Evolutionary conservation across 2,113 vertebrate genomes (phyloP), one percentile per base, ranked within the genome.

Genomic region (Osmerus mordax): DNA sequence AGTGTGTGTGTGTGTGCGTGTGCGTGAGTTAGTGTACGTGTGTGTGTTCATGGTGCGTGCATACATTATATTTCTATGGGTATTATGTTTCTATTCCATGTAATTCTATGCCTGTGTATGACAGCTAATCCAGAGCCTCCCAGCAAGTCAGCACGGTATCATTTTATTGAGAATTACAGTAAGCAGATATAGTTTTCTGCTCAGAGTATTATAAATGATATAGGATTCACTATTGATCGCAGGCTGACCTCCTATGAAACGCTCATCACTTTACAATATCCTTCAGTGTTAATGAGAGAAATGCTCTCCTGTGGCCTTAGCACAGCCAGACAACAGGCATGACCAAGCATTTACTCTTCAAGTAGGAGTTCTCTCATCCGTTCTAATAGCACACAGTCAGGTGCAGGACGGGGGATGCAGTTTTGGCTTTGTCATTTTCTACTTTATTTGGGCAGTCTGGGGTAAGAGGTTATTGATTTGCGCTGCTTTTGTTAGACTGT

Each of bases 171-270:
- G 36, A 41, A 41, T 41, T 41, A 41, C 36, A 41, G 5, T 41
- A 41, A 41, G 36, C 36, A 9, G 36, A 41, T 41, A 9, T 41
- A 1, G 56, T 13, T 60, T 51, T 47, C 41, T 73, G 79, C 82
- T 84, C 90, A 80, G 88, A 83, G 85, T 84, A 91, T 85, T 81
- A 83, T 88, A 87, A 92, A 86, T 69, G 80, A 87, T 83, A 86
- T 82, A 79, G 85, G 87, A 89, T 90, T 91, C 88, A 86, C 84
- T 84, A 92, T 92, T 87, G 91, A 92, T 91, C 87, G 84, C 79
- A 77, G 19, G 71, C 87, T 89, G 87, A 89, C 90, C 89, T 90
- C 88, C 86, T 78, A 81, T 89, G 87, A 88, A 81, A 79, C 81
- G 81, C 81, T 89, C 88, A 91, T 91, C 88, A 86, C 88, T 87